A percentile compares a stretch with the other conserved stretches of the same genome.
Conservation (phyloP, 2,113 vertebrate genomes). For the Seriola aureovittata region DNA sequence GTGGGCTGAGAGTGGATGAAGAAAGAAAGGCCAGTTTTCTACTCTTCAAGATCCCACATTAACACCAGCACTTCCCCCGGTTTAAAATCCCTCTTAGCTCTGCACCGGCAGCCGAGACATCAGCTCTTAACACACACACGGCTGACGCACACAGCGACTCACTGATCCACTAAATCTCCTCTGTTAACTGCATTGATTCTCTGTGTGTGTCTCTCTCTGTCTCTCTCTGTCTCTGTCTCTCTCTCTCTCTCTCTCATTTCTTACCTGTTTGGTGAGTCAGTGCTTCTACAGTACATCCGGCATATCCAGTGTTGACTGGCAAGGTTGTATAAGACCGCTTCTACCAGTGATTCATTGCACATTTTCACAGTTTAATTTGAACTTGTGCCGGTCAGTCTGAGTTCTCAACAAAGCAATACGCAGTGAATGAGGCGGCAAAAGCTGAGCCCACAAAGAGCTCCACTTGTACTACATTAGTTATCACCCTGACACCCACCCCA, state of each 20-base stretch:
- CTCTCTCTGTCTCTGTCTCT: too few species aligned
- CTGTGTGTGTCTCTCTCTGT: constrained; percentile 8
- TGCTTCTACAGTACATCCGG: background rate
- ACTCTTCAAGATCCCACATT: constrained; percentile 58
- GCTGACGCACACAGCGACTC: constrained; percentile 58
- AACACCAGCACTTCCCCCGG: constrained; percentile 55
- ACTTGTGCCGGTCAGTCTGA: background rate
- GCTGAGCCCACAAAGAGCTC: background rate
- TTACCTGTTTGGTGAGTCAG: constrained; percentile 33
- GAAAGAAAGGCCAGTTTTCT: constrained; percentile 52
- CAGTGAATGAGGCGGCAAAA: constrained; percentile 9
- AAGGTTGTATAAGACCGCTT: constrained; percentile 17
- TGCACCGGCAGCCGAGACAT: constrained; percentile 40
- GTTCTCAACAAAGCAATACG: constrained; percentile 13
- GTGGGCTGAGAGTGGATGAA: constrained; percentile 60
- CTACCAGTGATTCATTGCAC: background rate
- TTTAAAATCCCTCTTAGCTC: constrained; percentile 63
- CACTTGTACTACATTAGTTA: constrained; percentile 40
- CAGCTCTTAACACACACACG: constrained; percentile 39
- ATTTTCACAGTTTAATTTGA: background rate
- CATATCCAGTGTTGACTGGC: background rate
- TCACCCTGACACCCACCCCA: constrained; percentile 38
- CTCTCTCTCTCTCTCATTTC: constrained; percentile 11
- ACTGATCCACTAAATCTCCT: constrained; percentile 60
- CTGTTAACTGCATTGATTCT: constrained; percentile 59